A percentile compares a stretch with the other conserved stretches of the same genome.
phyloP scores from a whole-genome alignment of 2,113 vertebrate genomes.

The Platysteira castanea region DNA sequence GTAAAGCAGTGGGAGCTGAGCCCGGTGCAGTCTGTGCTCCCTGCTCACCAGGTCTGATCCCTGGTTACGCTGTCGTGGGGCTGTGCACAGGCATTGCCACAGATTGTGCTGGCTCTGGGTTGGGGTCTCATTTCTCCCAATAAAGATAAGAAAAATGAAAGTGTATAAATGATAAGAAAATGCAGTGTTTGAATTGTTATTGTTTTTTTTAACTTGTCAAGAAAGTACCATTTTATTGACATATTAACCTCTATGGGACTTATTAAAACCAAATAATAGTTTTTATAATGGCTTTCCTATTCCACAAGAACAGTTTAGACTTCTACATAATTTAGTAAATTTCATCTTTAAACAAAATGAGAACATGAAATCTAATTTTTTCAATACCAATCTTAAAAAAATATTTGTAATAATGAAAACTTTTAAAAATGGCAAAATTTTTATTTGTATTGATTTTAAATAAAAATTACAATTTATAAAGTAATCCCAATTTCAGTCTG shows the following conservation, averaged over 20 bases:
- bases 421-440: neutral
- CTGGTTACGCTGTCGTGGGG: fast-evolving
- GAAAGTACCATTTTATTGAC: neutral
- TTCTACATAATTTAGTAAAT: neutral
- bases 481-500: neutral
- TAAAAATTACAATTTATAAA: neutral
- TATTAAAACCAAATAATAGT: neutral
- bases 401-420: neutral
- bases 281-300: neutral
- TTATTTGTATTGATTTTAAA: neutral
- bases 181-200: neutral
- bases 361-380: neutral
- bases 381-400: neutral
- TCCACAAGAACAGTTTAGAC: neutral
- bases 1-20: neutral
- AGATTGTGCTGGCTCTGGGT: neutral
- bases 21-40: fast-evolving
- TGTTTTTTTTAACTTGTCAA: neutral
- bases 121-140: neutral
- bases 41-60: neutral
- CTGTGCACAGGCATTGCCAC: neutral
- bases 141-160: neutral
- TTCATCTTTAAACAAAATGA: neutral
- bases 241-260: neutral
- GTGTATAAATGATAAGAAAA: neutral